These are phyloP conservation scores for Oscheius sp. DNA, from an alignment of 2,888 invertebrate species.

Conservation along the genomic window DNA sequence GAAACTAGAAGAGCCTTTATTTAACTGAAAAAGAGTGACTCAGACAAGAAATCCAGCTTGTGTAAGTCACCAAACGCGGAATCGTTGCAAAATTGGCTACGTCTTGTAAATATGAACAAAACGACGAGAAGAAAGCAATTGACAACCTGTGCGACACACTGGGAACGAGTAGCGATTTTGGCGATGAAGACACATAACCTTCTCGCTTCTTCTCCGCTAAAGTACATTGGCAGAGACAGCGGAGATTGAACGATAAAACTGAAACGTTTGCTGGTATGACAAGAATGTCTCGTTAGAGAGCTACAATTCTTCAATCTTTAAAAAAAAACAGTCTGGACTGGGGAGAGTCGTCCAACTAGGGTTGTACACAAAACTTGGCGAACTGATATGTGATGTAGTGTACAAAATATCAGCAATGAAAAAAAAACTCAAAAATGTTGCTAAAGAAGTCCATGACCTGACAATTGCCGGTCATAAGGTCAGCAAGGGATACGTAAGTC, in stretches of 20 bases:
- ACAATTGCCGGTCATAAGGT: background rate
- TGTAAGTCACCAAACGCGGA: too few relatives aligned
- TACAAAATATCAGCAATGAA: too few relatives aligned
- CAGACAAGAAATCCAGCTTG: too few relatives aligned
- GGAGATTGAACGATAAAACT: constrained; percentile 17
- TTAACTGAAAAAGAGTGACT: too few relatives aligned
- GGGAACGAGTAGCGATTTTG: background rate
- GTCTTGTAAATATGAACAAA: background rate
- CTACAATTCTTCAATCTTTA: too few relatives aligned
- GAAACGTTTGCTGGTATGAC: constrained; percentile 4
- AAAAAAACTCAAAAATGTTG: too few relatives aligned
- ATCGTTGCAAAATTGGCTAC: background rate
- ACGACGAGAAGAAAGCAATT: background rate
- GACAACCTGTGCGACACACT: background rate
- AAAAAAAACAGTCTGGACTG: too few relatives aligned
- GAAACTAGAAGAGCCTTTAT: too few relatives aligned
- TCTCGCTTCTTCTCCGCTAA: background rate
- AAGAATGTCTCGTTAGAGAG: too few relatives aligned
- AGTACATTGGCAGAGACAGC: constrained; percentile 6
- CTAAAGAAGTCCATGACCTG: background rate
- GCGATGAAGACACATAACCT: background rate
- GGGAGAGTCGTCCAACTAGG: too few relatives aligned
- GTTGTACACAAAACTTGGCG: background rate
- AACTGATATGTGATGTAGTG: background rate
- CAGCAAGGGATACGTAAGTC: constrained; percentile 2